Conservation (phyloP, 2,113 vertebrate genomes). For the Apodemus speciosus region DNA sequence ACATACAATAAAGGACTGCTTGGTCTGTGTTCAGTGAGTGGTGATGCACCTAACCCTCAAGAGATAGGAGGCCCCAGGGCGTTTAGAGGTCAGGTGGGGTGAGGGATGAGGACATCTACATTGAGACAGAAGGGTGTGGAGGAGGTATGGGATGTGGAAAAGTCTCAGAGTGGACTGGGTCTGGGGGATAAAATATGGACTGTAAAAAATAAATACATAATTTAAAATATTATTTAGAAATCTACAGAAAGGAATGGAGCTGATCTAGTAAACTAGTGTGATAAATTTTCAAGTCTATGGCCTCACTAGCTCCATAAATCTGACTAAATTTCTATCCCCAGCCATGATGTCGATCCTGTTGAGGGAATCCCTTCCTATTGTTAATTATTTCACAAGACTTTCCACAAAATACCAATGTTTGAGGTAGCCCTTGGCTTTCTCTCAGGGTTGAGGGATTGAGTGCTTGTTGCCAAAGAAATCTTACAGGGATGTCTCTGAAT, state of each 20-base stretch:
- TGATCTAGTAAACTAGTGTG: background rate
- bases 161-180: no score
- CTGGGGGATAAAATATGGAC: no score
- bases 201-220: no score
- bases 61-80: no score
- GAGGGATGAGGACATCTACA: no score
- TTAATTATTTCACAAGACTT: background rate
- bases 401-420: background rate
- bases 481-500: background rate
- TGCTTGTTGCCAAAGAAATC: background rate
- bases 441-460: background rate
- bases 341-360: background rate
- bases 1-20: no score
- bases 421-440: background rate
- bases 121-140: no score
- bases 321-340: background rate
- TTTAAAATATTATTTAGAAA: no score
- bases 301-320: background rate
- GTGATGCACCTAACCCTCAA: no score
- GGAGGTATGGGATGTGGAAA: no score
- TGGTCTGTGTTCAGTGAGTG: no score
- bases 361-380: background rate
- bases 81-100: no score
- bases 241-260: background rate
- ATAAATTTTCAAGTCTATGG: background rate